phyloP scores from a whole-genome alignment of 2,113 vertebrate genomes.

The Xiphophorus hellerii region DNA sequence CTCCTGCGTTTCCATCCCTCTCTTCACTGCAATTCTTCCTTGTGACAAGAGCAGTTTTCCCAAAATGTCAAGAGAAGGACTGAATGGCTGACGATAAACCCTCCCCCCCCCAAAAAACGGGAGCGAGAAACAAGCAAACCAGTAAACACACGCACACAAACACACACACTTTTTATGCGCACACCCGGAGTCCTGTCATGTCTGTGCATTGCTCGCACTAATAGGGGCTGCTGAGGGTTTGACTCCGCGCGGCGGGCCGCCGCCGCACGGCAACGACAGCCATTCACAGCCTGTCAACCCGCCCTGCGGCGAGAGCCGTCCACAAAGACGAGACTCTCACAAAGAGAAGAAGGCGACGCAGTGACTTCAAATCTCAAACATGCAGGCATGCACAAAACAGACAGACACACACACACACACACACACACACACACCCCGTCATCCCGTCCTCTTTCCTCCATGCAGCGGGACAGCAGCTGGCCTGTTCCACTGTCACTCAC shows the following conservation, averaged over 20 bases:
- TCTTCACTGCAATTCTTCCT: slow-evolving; percentile 52
- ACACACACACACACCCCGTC: neutral
- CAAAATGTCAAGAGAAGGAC: slow-evolving; percentile 22
- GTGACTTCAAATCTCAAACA: slow-evolving; percentile 69
- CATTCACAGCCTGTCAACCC: slow-evolving; percentile 77
- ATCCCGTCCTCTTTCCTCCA: slow-evolving; percentile 41
- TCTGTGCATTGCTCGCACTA: slow-evolving; percentile 74
- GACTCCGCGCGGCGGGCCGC: slow-evolving; percentile 72
- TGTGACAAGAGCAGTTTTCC: slow-evolving; percentile 22
- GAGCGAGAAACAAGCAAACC: slow-evolving; percentile 26
- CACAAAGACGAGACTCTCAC: slow-evolving; percentile 68
- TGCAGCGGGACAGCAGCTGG: slow-evolving; percentile 69
- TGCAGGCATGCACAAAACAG: slow-evolving; percentile 56
- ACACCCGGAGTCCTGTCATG: slow-evolving; percentile 45
- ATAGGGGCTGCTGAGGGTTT: slow-evolving; percentile 75
- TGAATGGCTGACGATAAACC: slow-evolving; percentile 25
- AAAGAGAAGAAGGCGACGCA: slow-evolving; percentile 68
- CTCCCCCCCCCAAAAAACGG: too few species aligned
- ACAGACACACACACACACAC: slow-evolving; percentile 30
- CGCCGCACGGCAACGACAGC: slow-evolving; percentile 71
- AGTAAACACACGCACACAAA: slow-evolving; percentile 23
- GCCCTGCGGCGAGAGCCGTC: slow-evolving; percentile 52
- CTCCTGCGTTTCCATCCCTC: slow-evolving; percentile 30
- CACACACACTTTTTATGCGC: slow-evolving; percentile 1
- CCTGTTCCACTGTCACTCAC: slow-evolving; percentile 64